Evolutionary conservation across 2,797 vertebrate species (phyloP), one percentile per base, ranked within the genome.

Genomic region (Premnoplex brunnescens): DNA sequence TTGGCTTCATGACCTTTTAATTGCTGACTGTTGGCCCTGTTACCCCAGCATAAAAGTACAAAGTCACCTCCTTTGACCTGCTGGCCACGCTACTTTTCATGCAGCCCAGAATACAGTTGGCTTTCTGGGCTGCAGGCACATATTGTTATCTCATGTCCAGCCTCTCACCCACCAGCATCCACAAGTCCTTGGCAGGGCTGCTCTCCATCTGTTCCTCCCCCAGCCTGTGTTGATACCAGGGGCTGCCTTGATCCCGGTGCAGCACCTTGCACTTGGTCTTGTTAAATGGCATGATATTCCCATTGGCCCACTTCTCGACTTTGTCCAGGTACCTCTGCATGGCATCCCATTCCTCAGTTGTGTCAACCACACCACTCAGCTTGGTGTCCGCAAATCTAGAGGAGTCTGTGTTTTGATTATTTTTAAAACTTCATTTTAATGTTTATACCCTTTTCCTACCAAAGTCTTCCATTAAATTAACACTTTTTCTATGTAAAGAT

Each of bases 391-490:
- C 28, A 88, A 62, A 89, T 68, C 52, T 93, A 66, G 82, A 96
- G 60, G 66, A 95, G 68, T 89, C 46, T 83, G 11, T 39, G 77
- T 91, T 84, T 58, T 39, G 9, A 46, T 86, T 94, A 27, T 88
- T 88, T 89, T 68, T 46, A 78, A 92, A 89, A 54, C 55, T 68
- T 72, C 10, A 60, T 92, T 95, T 96, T 85, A 43, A 75, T 89
- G 32, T 90, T 81, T 81, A 92, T 41, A 76, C 51, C 37, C 49
- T 89, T 68, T 89, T 71, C 76, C 67, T 73, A 80, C 77, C 63
- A 68, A 94, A 96, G 77, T 85, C 62, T 60, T 89, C 88, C 52
- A 81, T 84, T 88, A 69, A 81, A 81, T 94, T 76, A 82, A 41
- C 44, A 12, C 63, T 94, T 94, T 95, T 83, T 39, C 26, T 89